Percentiles rank a stretch among this genome's conserved stretches.
These are phyloP conservation scores for Hyperopisus bebe DNA, from an alignment of 2,113 vertebrate genomes.

Conservation along the genomic window DNA sequence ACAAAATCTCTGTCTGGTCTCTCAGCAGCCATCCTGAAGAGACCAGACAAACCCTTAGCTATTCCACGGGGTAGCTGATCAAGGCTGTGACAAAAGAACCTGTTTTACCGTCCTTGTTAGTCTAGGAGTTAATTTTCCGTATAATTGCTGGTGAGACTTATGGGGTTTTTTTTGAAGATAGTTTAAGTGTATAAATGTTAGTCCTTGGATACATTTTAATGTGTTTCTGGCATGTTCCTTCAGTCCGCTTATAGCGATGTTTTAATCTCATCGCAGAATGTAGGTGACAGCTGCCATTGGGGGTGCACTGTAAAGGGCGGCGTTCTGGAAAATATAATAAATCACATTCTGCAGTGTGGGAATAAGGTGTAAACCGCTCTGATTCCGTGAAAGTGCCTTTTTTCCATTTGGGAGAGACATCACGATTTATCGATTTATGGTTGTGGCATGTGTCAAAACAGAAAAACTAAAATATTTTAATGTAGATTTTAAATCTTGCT, in stretches of 20 bases:
- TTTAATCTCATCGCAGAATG: not conserved
- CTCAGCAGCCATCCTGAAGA: not conserved
- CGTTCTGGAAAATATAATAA: not conserved
- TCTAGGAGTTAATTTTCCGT: not conserved
- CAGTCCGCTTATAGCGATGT: not conserved
- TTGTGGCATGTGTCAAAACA: not conserved
- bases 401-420: not conserved
- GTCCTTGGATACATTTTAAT: not conserved
- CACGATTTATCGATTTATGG: not conserved
- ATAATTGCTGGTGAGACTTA: not conserved
- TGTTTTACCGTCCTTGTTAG: not conserved
- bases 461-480: not conserved
- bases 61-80: not conserved
- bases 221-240: not conserved
- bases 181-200: constrained; percentile 8
- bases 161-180: not conserved
- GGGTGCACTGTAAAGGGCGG: not conserved
- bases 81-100: not conserved
- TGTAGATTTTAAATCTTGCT: not conserved
- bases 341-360: not conserved
- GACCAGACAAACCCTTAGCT: not conserved
- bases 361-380: not conserved
- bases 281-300: not conserved
- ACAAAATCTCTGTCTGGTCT: not conserved
- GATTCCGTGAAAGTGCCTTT: not conserved